These are phyloP conservation scores for Sebastes itinus DNA, from an alignment of 2,797 vertebrate genomes.

Conservation along the genomic window DNA sequence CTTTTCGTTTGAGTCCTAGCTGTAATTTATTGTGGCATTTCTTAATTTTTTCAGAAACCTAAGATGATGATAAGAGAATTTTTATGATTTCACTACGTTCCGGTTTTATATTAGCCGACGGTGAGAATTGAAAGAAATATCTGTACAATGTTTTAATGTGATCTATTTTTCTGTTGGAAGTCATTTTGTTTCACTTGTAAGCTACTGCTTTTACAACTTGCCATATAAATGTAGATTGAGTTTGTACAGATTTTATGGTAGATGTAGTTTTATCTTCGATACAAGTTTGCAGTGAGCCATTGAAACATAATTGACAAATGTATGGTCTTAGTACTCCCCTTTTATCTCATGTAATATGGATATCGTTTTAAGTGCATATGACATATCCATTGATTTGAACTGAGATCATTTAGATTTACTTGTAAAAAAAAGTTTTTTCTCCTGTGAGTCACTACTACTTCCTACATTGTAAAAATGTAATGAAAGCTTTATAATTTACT, in stretches of 20 bases:
- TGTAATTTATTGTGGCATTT: constrained; percentile 82
- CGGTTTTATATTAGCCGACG: constrained; percentile 62
- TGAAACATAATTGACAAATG: constrained; percentile 62
- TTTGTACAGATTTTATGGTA: constrained; percentile 80
- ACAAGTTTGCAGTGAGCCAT: constrained; percentile 74
- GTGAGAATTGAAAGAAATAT: constrained; percentile 63
- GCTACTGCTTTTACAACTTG: constrained; percentile 72
- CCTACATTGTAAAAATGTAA: constrained; percentile 59
- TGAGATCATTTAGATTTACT: constrained; percentile 46
- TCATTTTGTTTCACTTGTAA: constrained; percentile 54
- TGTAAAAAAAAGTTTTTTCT: constrained; percentile 20
- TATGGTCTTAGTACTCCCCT: constrained; percentile 52
- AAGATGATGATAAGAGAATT: constrained; percentile 66
- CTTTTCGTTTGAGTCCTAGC: constrained; percentile 58
- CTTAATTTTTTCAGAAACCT: constrained; percentile 69
- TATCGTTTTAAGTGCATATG: constrained; percentile 39
- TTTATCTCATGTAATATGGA: constrained; percentile 44
- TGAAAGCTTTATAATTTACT: constrained; percentile 57
- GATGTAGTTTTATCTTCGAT: constrained; percentile 74
- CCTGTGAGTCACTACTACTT: constrained; percentile 59
- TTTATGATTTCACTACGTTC: constrained; percentile 70
- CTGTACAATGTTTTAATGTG: constrained; percentile 70
- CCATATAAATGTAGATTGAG: constrained; percentile 73
- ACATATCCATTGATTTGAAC: constrained; percentile 45
- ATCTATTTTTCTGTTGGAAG: constrained; percentile 63